These are phyloP conservation scores for Drosophila merina DNA, from an alignment of 2,888 invertebrate genomes.

Conservation along the genomic window DNA sequence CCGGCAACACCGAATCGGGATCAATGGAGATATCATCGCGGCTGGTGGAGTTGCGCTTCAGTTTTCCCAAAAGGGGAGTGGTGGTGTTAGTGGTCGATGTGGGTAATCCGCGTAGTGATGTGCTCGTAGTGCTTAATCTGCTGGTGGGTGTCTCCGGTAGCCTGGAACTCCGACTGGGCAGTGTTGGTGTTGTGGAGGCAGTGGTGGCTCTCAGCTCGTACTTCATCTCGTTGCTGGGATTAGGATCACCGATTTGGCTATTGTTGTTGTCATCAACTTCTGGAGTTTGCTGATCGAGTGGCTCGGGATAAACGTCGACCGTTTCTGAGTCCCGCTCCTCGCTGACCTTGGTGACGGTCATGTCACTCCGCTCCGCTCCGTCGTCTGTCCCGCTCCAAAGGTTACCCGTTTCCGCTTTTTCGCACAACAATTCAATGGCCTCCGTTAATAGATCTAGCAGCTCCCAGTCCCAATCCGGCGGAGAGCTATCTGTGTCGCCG, in stretches of 20 bases:
- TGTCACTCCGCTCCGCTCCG: conserved; percentile 55
- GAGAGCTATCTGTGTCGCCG: conserved; percentile 4
- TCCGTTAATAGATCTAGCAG: conserved; percentile 58
- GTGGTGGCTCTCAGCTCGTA: conserved; percentile 67
- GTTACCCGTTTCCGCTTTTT: conserved; percentile 60
- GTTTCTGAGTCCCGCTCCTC: conserved; percentile 71
- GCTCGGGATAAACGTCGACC: conserved; percentile 56
- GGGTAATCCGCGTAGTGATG: conserved; percentile 50
- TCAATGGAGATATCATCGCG: conserved; percentile 57
- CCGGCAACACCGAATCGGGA: conserved; percentile 64
- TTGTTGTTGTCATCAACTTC: conserved; percentile 56
- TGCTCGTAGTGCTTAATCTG: conserved; percentile 37
- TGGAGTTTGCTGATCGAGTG: conserved; percentile 43
- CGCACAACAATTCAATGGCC: conserved; percentile 58
- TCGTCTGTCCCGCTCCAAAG: conserved; percentile 50
- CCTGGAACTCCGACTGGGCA: conserved; percentile 27
- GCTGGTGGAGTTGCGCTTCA: conserved; percentile 55
- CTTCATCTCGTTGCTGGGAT: conserved; percentile 68
- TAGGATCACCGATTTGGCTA: conserved; percentile 19
- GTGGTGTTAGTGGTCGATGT: conserved; percentile 29
- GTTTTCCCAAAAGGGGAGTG: conserved; percentile 53
- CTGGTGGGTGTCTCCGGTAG: conserved; percentile 16
- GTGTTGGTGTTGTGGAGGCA: conserved; percentile 37
- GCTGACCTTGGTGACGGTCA: conserved; percentile 71
- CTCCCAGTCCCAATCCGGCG: conserved; percentile 51